Evolutionary conservation across 1,140 invertebrate species (phyloP), one percentile per base, ranked within the genome.

Genomic region (Pararge aegeria): DNA sequence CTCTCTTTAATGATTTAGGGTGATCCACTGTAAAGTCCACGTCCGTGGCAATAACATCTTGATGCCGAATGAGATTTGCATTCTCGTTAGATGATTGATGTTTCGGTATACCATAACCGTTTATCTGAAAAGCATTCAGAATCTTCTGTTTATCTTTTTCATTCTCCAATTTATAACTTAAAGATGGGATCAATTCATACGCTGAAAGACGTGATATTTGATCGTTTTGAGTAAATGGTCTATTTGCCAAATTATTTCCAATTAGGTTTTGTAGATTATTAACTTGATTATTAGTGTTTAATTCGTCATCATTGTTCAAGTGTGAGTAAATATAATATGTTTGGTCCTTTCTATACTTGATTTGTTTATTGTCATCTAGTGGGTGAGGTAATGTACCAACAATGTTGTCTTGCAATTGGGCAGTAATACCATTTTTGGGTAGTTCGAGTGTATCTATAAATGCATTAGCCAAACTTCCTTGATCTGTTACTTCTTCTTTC

Each of bases 321-420:
- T 85, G 77, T 19, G 83, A 75, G 48, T 76, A 81, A 5, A 89
- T 61, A 27, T 78, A 80, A 56, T 87, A 89, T 1, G 84, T 80
- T 64, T 86, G 76, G 38, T 87, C 80, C 64, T 86, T 89, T 53
- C 87, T 73, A 27, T 87, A 89, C 16, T 80, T 79, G 12, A 89
- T 70, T 15, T 80, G 13, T 69, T 89, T 89, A 24, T 85, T 78
- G 5, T 76, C 67, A 52, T 87, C 71, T 40, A 64, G 59, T n/a
- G 86, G 86, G 69, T 86, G 81, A n/a, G 71, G 63, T 53, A 89
- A 74, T 6, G 73, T 80, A 13, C 86, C 83, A 20, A 77, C 56
- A 37, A 86, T 87, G 66, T 81, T 85, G 21, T 87, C 86, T 55
- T 78, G 74, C 42, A 89, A 44, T 5, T 83, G 81, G 20, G 84